These are phyloP conservation scores for Radopholus similis DNA, from an alignment of 1,140 invertebrate genomes.

Conservation along the genomic window DNA sequence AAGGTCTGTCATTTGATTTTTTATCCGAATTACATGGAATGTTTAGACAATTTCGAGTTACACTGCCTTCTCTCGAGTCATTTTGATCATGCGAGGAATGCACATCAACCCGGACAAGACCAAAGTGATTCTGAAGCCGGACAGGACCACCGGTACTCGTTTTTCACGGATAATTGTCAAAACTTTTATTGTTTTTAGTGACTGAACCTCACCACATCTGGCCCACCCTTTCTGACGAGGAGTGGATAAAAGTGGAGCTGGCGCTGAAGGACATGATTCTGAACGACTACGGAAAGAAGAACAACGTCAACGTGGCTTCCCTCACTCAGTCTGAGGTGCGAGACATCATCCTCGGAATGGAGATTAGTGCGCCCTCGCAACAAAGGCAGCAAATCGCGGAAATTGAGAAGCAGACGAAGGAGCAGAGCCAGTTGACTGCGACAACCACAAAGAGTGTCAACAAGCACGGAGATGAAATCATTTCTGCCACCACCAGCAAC, in stretches of 20 bases:
- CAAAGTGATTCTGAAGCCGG: conserved; percentile 95
- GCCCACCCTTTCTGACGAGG: conserved; percentile 92
- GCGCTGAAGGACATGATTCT: conserved; percentile 95
- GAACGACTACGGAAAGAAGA: conserved; percentile 99
- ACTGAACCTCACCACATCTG: conserved; percentile 99
- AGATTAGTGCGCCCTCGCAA: conserved; percentile 95
- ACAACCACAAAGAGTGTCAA: conserved; percentile 96
- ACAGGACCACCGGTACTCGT: conserved; percentile 97
- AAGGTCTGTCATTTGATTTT: conserved; percentile 66
- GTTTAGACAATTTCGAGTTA: conserved; percentile 54
- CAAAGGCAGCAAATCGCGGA: conserved; percentile 98
- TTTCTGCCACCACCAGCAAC: conserved; percentile 95
- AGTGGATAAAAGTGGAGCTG: conserved; percentile 99
- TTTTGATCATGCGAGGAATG: conserved; percentile 88
- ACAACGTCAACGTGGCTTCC: conserved; percentile 98
- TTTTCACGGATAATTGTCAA: too few species aligned
- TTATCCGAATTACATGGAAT: conserved; percentile 26
- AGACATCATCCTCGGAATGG: conserved; percentile 99
- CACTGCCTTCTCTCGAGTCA: conserved; percentile 87
- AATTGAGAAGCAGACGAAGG: conserved; percentile 99
- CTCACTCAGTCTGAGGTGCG: conserved; percentile 97
- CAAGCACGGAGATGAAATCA: conserved; percentile 99
- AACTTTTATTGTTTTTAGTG: too few species aligned
- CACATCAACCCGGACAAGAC: conserved; percentile 99
- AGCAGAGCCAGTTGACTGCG: conserved; percentile 81